Base-by-base conservation (phyloP, 2,888 invertebrate species). In the Agriotes lineatus region DNA sequence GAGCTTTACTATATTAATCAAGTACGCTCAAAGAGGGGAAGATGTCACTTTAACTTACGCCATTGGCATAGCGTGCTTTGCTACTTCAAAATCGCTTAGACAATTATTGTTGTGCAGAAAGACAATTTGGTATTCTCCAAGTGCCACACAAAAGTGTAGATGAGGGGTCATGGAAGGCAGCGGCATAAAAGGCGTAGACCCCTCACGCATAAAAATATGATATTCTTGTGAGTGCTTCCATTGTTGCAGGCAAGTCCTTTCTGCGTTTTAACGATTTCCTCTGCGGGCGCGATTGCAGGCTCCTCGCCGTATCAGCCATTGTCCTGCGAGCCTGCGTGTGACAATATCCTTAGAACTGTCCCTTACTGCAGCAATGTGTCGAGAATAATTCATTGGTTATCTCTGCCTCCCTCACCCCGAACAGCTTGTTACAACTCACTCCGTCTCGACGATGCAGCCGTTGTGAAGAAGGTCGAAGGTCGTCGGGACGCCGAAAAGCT, bases 311-410 rank as follows among this genome's bases (percentile, higher is more conserved):
- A 42, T 42, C 42, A 14, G 12, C 22, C 33, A 30, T 37, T 61
- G 50, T 61, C 50, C 44, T 10, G 50, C 33, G 18, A 20, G 44
- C 19, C 30, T 45, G 42, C 33, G 35, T 63, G 63, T 63, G 65
- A 65, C 65, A 58, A 58, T 42, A 65, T 65, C 65, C 65, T 48
- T 39, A 19, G 65, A 65, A 65, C 58, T 50, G 65, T 58, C 65
- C 58, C 18, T 52, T 65, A 58, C 65, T 65, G 65, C 65, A 58
- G 65, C 58, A 72, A 72, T 72, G 71, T 69, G 71, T 60, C 67
- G 61, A 52, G 69, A 69, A 72, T 72, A 72, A 72, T 71, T 72
- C 72, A 71, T 71, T 60, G 72, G 60, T 71, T 69, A 60, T 64
- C 69, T 63, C 69, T 60, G 58, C 59, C 44, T 61, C 69, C 48